Conservation (phyloP, 1,140 invertebrate species). For the Sminthurides bifidus region DNA sequence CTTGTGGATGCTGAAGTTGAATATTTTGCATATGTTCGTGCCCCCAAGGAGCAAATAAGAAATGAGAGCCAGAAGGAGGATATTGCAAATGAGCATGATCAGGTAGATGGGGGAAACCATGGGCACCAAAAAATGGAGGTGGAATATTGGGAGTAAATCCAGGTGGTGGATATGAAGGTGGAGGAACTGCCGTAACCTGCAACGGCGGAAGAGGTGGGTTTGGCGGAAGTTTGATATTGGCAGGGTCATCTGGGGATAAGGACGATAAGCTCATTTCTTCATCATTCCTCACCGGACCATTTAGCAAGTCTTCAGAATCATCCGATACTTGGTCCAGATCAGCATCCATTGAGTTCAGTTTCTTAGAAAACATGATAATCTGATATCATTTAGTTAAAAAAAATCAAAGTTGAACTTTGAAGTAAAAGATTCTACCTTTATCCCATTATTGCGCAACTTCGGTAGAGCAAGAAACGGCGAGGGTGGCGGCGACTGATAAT, state of each 20-base stretch:
- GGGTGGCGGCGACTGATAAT: slow-evolving; percentile 16
- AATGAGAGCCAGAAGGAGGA: background rate
- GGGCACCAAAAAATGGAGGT: background rate
- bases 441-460: slow-evolving; percentile 4
- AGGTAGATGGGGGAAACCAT: background rate
- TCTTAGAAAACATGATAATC: too few relatives aligned
- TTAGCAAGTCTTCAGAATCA: slow-evolving; percentile 14
- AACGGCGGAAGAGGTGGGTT: slow-evolving; percentile 10
- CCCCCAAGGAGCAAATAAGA: background rate
- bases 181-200: slow-evolving; percentile 4
- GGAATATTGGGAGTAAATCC: slow-evolving; percentile 4
- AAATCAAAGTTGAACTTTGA: too few relatives aligned
- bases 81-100: slow-evolving; percentile 1
- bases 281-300: background rate
- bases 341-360: slow-evolving; percentile 1
- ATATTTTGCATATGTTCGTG: background rate
- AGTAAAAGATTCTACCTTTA: slow-evolving; percentile 5
- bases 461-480: slow-evolving; percentile 24
- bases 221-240: slow-evolving; percentile 16
- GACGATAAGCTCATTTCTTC: slow-evolving; percentile 24
- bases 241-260: slow-evolving; percentile 23
- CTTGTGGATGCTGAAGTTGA: background rate
- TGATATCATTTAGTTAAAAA: too few relatives aligned
- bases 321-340: slow-evolving; percentile 29
- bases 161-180: slow-evolving; percentile 25